Percentiles rank a stretch among this genome's conserved stretches.
These are phyloP conservation scores for Palythoa grandis DNA, from an alignment of 92 coral and sea anemone species.

Conservation along the genomic window DNA sequence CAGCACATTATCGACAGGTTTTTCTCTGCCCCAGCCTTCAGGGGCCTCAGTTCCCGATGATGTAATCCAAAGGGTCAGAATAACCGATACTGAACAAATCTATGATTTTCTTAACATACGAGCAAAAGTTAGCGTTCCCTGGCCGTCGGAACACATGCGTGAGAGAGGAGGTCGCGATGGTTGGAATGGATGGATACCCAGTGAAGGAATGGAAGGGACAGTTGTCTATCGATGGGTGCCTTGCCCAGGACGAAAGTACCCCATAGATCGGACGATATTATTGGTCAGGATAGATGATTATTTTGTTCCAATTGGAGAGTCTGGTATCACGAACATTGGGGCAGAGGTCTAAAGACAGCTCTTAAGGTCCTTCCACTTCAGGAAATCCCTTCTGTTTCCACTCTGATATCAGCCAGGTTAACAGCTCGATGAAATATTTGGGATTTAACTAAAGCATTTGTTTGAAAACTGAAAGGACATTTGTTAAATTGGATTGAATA, in stretches of 20 bases:
- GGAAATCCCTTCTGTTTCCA: background rate
- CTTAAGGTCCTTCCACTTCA: background rate
- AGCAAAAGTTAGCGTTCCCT: conserved; percentile 76
- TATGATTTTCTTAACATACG: conserved; percentile 77
- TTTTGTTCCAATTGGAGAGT: conserved; percentile 84
- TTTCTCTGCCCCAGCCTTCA: conserved; percentile 62
- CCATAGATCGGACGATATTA: conserved; percentile 78
- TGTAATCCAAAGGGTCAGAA: conserved; percentile 72
- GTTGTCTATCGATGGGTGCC: conserved; percentile 89
- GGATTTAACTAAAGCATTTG: background rate
- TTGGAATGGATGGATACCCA: conserved; percentile 90
- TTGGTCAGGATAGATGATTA: conserved; percentile 78
- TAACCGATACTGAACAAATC: conserved; percentile 71
- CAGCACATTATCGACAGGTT: conserved; percentile 64
- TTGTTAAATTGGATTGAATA: background rate
- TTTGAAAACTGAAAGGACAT: background rate
- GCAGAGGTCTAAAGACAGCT: conserved; percentile 60
- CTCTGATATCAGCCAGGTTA: background rate
- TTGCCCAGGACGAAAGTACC: conserved; percentile 70
- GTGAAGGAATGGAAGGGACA: conserved; percentile 83
- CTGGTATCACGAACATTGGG: conserved; percentile 71
- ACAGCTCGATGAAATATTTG: background rate
- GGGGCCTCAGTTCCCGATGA: conserved; percentile 66
- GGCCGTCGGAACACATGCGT: conserved; percentile 93
- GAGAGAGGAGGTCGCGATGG: conserved; percentile 73